Evolutionary conservation across 2,888 invertebrate species (phyloP).

Genomic region (Corythucha ciliata): DNA sequence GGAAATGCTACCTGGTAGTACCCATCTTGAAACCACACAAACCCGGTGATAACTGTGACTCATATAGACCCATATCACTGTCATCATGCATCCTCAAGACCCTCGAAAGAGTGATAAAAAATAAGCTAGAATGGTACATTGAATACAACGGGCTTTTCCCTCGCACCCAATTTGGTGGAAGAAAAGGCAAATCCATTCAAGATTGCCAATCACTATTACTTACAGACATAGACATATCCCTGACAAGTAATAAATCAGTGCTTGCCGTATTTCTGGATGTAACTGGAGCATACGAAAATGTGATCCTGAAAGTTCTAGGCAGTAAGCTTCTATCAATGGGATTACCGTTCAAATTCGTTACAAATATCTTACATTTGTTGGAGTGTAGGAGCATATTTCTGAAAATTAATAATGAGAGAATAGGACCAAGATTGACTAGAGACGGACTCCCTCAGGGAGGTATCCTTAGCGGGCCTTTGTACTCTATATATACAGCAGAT

Average conservation of each 20-base stretch:
- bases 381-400: background rate
- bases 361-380: background rate
- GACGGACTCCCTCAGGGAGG: background rate
- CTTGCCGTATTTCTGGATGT: background rate
- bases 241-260: conserved; percentile 15
- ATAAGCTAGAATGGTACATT: background rate
- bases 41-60: background rate
- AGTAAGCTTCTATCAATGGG: background rate
- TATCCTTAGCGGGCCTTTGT: too few relatives aligned
- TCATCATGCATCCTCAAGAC: background rate
- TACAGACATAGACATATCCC: background rate
- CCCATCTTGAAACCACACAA: background rate
- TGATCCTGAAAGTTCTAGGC: background rate
- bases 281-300: background rate
- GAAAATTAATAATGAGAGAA: background rate
- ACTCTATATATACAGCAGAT: too few relatives aligned
- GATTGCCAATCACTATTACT: background rate
- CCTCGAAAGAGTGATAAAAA: background rate
- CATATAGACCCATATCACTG: background rate
- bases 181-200: background rate
- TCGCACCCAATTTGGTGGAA: background rate
- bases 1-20: background rate
- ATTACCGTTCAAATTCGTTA: background rate
- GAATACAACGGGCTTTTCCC: background rate
- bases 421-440: background rate